Evolutionary conservation across 2,888 invertebrate genomes (phyloP), one percentile per base, ranked within the genome.

Genomic region (Amaurobius ferox): DNA sequence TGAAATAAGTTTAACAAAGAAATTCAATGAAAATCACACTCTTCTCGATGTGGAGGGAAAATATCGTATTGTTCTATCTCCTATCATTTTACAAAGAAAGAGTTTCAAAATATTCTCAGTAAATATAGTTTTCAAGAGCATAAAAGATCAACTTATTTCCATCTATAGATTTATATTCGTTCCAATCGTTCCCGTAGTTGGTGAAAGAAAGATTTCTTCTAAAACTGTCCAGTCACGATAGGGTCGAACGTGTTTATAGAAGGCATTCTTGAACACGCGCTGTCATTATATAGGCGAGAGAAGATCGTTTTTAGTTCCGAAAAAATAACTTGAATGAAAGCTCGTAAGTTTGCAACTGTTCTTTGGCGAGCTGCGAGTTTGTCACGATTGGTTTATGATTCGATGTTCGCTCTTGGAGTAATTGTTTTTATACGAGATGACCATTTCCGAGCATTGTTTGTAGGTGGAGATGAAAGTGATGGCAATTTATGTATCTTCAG

Each of bases 281-380:
- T 85, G 48, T 7, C 26, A 67, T 73, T 68, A 67, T 68, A 72
- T 72, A 72, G 29, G 35, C 28, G 32, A 67, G 35, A 67, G 40
- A 26, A 40, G 70, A 44, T 70, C 44, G 70, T 70, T 70, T 39
- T 44, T 62, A 81, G 68, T 67, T 74, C 61, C 19, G 67, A 64
- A 66, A 83, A 28, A 61, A 29, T 32, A 66, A 83, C 77, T 83
- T 77, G 83, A 85, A 77, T 85, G 83, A 85, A 85, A 85, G 78
- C 72, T 85, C 78, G 44, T 55, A 78, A 77, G 67, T 85, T 85
- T 77, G 72, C 77, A 77, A 67, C 77, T 77, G 77, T 85, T 85
- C 72, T 77, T 40, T 77, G 77, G 66, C 66, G 35, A 81, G 81
- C 70, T 76, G 72, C 67, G 70, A 85, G 77, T 77, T 77, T 85